These are phyloP conservation scores for Brachymystax lenok DNA, from an alignment of 2,797 vertebrate species.

Conservation along the genomic window DNA sequence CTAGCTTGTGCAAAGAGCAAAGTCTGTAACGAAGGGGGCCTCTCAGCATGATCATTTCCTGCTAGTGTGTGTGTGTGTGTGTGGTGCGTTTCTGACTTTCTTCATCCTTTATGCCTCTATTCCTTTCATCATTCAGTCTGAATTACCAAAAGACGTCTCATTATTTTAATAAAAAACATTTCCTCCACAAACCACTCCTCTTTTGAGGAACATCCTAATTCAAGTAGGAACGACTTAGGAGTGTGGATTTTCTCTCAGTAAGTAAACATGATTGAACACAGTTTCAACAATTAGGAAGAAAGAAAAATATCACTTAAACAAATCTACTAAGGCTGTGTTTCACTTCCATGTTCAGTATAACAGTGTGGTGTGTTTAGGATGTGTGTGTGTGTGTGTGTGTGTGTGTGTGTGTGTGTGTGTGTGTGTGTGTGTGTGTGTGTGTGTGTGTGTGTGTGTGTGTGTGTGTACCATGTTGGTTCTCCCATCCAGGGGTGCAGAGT, in stretches of 20 bases:
- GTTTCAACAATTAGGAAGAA: no score
- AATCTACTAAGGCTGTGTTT: no score
- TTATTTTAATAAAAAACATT: conserved; percentile 67
- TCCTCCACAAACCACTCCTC: conserved; percentile 62
- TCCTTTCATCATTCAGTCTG: conserved; percentile 66
- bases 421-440: no score
- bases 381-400: no score
- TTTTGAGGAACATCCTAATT: conserved; percentile 61
- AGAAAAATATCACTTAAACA: no score
- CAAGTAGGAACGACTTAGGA: conserved; percentile 41
- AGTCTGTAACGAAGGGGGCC: conserved; percentile 49
- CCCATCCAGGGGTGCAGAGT: conserved; percentile 60
- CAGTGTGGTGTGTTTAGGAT: no score
- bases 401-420: no score
- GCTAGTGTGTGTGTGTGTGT: conserved; percentile 57
- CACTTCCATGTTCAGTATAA: no score
- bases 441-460: no score
- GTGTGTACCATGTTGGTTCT: conserved; percentile 16
- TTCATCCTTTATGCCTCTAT: conserved; percentile 36
- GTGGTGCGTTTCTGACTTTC: not conserved
- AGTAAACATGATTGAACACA: no score
- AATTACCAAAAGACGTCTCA: conserved; percentile 62
- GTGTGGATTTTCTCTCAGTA: conserved; percentile 10
- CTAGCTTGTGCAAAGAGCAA: conserved; percentile 58
- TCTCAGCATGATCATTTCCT: conserved; percentile 45